Conservation (phyloP, 2,888 invertebrate species). For the Rhingia rostrata region DNA sequence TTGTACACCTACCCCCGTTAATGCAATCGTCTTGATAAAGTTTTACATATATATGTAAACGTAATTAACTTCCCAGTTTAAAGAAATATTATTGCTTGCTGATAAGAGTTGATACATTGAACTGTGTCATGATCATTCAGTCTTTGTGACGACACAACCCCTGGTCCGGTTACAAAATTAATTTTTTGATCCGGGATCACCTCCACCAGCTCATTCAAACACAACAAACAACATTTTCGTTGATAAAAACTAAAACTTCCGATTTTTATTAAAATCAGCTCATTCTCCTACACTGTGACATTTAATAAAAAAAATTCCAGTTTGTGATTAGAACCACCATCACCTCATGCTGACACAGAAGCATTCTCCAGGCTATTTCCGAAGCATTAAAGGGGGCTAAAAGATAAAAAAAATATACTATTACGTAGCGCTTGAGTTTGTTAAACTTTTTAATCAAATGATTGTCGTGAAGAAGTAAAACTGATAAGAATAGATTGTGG, state of each 20-base stretch:
- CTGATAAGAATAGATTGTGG: constrained; percentile 19
- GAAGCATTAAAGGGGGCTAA: background rate
- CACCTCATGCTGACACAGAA: background rate
- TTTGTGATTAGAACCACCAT: constrained; percentile 22
- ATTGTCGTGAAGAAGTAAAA: constrained; percentile 11
- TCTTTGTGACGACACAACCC: constrained; percentile 25
- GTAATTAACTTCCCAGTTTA: background rate
- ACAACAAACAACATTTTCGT: constrained; percentile 14
- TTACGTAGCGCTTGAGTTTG: constrained; percentile 13
- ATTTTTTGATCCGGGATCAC: constrained; percentile 44
- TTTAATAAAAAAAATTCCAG: background rate
- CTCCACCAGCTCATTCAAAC: constrained; percentile 1
- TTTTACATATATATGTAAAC: background rate
- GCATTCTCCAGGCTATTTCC: background rate
- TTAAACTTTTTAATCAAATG: constrained; percentile 35
- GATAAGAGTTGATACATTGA: constrained; percentile 30
- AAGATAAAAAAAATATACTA: constrained; percentile 21
- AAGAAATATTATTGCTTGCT: background rate
- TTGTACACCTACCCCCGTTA: too few relatives aligned
- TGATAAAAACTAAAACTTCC: constrained; percentile 49
- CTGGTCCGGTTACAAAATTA: constrained; percentile 26
- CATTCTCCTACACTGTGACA: background rate
- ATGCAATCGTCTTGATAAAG: too few relatives aligned
- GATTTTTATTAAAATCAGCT: constrained; percentile 36
- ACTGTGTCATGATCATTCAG: constrained; percentile 22